These are phyloP conservation scores for Tineola bisselliella DNA, from an alignment of 2,888 invertebrate species.

Conservation along the genomic window DNA sequence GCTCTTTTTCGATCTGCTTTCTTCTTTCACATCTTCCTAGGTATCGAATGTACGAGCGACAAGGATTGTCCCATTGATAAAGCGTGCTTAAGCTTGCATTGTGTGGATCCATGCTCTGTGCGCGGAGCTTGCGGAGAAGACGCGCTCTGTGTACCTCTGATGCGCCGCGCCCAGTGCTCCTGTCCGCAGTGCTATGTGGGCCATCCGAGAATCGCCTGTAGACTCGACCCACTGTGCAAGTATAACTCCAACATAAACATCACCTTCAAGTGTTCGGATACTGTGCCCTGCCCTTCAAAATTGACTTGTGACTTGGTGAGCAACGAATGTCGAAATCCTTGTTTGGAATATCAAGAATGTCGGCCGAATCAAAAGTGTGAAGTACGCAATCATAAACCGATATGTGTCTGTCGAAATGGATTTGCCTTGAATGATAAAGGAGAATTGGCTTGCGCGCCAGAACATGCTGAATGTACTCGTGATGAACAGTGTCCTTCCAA, in stretches of 20 bases:
- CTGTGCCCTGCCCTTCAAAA: conserved; percentile 78
- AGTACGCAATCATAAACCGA: conserved; percentile 84
- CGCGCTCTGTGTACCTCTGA: conserved; percentile 85
- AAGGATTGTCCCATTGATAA: conserved; percentile 91
- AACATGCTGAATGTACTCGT: conserved; percentile 79
- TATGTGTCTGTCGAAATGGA: conserved; percentile 89
- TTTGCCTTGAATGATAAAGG: conserved; percentile 89
- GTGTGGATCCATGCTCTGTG: conserved; percentile 89
- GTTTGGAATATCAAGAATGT: conserved; percentile 76
- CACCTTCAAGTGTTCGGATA: conserved; percentile 72
- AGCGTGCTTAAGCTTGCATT: conserved; percentile 90
- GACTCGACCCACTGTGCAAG: conserved; percentile 81
- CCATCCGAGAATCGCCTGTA: conserved; percentile 81
- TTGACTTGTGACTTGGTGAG: conserved; percentile 76
- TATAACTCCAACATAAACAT: conserved; percentile 69
- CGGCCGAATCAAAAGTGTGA: conserved; percentile 87
- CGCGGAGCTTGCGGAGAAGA: conserved; percentile 90
- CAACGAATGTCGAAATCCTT: conserved; percentile 84
- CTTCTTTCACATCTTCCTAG: conserved; percentile 72
- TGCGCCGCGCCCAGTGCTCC: conserved; percentile 87
- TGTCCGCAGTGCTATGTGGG: conserved; percentile 91
- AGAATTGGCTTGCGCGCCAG: conserved; percentile 87
- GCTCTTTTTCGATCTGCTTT: conserved; percentile 74
- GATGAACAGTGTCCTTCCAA: conserved; percentile 88
- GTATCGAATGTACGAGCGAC: conserved; percentile 90